Evolutionary conservation across 2,113 vertebrate species (phyloP).

Genomic region (Tonatia bakeri): DNA sequence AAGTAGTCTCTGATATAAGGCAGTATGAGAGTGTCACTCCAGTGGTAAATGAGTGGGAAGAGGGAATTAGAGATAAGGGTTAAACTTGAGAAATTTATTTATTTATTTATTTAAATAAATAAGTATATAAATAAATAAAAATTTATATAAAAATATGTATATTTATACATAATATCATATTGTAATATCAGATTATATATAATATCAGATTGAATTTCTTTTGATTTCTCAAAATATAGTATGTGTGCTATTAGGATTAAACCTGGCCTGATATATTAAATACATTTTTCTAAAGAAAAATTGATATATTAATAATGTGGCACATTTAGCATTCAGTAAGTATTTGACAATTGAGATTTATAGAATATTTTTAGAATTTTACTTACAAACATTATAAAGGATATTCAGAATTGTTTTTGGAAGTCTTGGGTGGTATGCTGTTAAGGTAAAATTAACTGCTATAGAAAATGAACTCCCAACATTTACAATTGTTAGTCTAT

Average conservation of each 20-base stretch:
- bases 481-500: neutral
- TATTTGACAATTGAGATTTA: neutral
- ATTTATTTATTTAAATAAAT: too few species aligned
- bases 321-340: neutral
- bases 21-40: neutral
- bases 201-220: neutral
- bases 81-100: neutral
- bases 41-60: neutral
- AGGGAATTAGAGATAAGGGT: neutral
- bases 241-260: neutral
- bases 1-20: conserved; percentile 73
- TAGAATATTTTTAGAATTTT: neutral
- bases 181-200: neutral
- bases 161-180: neutral
- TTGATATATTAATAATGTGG: neutral
- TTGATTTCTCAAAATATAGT: neutral
- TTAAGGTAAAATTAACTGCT: neutral
- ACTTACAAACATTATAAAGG: neutral
- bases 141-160: neutral
- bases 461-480: neutral
- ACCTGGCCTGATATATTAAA: neutral
- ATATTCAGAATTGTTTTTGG: neutral
- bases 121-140: neutral
- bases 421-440: neutral
- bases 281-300: conserved; percentile 4